Conservation (phyloP, 2,797 vertebrate genomes). For the Clarias pachynema region DNA sequence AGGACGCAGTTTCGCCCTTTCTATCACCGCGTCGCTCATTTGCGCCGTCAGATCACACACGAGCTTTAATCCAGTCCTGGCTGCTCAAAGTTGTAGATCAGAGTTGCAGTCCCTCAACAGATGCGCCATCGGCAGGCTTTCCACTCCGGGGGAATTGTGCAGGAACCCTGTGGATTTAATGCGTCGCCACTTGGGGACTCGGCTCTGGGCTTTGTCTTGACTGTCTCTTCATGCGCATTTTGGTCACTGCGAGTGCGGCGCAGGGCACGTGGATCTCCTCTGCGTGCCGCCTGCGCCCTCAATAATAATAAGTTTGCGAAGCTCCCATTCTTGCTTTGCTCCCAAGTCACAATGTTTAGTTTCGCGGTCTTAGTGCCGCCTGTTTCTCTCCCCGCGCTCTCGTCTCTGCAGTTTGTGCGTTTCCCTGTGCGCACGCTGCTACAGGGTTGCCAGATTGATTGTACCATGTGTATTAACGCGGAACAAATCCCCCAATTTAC, state of each 20-base stretch:
- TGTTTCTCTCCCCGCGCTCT: slow-evolving; percentile 46
- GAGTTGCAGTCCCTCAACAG: slow-evolving; percentile 15
- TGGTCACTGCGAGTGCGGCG: too few species aligned
- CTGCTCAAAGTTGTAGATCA: slow-evolving; percentile 63
- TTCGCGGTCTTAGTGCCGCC: slow-evolving; percentile 54
- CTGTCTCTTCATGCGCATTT: slow-evolving; percentile 14
- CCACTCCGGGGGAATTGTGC: not conserved
- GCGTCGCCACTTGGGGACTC: slow-evolving; percentile 10
- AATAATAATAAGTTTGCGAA: slow-evolving; percentile 40
- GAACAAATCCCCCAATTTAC: not conserved
- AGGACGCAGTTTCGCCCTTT: slow-evolving; percentile 64
- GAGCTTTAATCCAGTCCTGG: slow-evolving; percentile 51
- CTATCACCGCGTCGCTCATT: slow-evolving; percentile 10
- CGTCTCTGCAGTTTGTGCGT: slow-evolving; percentile 51
- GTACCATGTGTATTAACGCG: too few species aligned
- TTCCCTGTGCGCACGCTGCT: slow-evolving; percentile 18
- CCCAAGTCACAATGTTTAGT: slow-evolving; percentile 19
- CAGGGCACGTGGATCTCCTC: not conserved
- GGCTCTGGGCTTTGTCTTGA: slow-evolving; percentile 29
- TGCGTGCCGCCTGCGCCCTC: not conserved
- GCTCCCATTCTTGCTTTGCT: slow-evolving; percentile 17
- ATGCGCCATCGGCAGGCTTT: not conserved
- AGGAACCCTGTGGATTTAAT: slow-evolving; percentile 7
- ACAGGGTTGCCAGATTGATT: slow-evolving; percentile 22
- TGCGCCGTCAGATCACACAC: not conserved